These are phyloP conservation scores for Linnaemya tessellans DNA, from an alignment of 2,888 invertebrate species.

Conservation along the genomic window DNA sequence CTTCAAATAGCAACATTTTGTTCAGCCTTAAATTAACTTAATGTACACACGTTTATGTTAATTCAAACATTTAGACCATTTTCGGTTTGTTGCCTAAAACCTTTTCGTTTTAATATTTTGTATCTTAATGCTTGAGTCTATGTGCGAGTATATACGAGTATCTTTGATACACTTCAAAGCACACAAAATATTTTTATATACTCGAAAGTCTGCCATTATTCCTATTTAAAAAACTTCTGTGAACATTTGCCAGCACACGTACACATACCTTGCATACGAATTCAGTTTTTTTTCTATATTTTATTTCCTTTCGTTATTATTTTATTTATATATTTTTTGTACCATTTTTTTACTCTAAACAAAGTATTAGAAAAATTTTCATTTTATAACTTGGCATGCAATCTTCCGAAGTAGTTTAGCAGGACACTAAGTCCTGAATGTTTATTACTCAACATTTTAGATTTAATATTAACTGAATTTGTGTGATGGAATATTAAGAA, in stretches of 20 bases:
- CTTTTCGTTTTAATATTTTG: conserved; percentile 2
- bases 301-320: background rate
- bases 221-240: conserved; percentile 4
- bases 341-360: background rate
- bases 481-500: background rate
- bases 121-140: conserved; percentile 10
- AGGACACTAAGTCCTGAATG: conserved; percentile 29
- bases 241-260: background rate
- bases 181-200: conserved; percentile 34
- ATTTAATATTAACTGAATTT: conserved; percentile 24
- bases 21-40: conserved; percentile 71
- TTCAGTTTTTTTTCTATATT: conserved; percentile 22
- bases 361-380: conserved; percentile 6
- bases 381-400: conserved; percentile 14
- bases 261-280: conserved; percentile 5
- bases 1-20: conserved; percentile 37
- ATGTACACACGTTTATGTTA: conserved; percentile 70
- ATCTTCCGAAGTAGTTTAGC: conserved; percentile 11
- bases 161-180: conserved; percentile 30
- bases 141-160: background rate
- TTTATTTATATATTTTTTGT: background rate
- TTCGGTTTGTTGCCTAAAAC: conserved; percentile 27
- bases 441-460: conserved; percentile 17
- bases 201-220: conserved; percentile 21
- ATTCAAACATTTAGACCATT: conserved; percentile 60